phyloP scores from a whole-genome alignment of 2,888 invertebrate genomes.

The Ectemnius cavifrons region DNA sequence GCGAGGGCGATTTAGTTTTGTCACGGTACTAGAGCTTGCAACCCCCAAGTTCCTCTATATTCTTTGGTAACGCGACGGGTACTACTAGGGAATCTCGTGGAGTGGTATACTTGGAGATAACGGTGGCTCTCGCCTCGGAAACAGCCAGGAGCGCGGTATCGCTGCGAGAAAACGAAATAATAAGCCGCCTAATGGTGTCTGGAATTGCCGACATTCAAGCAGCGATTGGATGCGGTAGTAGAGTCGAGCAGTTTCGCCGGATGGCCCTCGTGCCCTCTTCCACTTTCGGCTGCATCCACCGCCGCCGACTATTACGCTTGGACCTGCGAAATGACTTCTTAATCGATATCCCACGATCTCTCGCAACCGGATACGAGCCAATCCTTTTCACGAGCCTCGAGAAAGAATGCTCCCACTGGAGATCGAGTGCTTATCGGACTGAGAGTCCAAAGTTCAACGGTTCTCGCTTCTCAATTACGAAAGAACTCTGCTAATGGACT shows the following conservation, averaged over 20 bases:
- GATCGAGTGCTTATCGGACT: background rate
- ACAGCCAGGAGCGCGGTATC: conserved; percentile 61
- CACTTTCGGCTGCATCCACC: conserved; percentile 9
- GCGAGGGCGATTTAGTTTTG: background rate
- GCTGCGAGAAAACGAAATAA: conserved; percentile 70
- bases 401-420: conserved; percentile 35
- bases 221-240: conserved; percentile 71
- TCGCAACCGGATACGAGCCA: conserved; percentile 27
- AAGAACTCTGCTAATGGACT: too few relatives aligned
- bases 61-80: conserved; percentile 12
- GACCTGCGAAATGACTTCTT: conserved; percentile 65
- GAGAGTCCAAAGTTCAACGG: conserved; percentile 18
- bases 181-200: conserved; percentile 70
- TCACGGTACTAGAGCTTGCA: background rate
- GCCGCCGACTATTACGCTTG: conserved; percentile 45
- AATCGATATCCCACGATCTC: conserved; percentile 67
- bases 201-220: conserved; percentile 71
- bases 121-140: conserved; percentile 46
- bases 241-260: conserved; percentile 56
- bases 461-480: too few relatives aligned
- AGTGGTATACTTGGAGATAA: conserved; percentile 44
- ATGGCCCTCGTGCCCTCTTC: conserved; percentile 14
- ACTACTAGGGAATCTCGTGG: conserved; percentile 44
- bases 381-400: conserved; percentile 21
- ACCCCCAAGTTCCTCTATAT: background rate